phyloP scores from a whole-genome alignment of 2,888 invertebrate genomes.

The Scaptomyza polygonia region DNA sequence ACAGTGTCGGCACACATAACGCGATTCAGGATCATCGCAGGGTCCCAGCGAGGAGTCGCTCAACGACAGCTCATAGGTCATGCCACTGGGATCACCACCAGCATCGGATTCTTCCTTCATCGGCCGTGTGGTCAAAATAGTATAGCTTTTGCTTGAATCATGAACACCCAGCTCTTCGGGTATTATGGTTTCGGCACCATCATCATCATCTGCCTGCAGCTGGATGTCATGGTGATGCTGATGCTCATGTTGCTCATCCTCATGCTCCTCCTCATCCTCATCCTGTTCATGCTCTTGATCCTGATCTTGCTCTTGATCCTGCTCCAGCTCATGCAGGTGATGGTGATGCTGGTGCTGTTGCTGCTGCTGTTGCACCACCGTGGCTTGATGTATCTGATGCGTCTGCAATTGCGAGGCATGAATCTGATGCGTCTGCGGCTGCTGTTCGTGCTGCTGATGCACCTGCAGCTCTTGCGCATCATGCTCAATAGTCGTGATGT shows the following conservation, averaged over 20 bases:
- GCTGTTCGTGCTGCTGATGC: slow-evolving; percentile 70
- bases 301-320: slow-evolving; percentile 30
- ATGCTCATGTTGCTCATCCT: slow-evolving; percentile 71
- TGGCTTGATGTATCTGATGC: slow-evolving; percentile 73
- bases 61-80: slow-evolving; percentile 83
- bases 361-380: slow-evolving; percentile 48
- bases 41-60: slow-evolving; percentile 83
- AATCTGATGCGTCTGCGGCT: slow-evolving; percentile 72
- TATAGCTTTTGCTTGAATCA: slow-evolving; percentile 83
- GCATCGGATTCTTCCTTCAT: slow-evolving; percentile 82
- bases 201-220: slow-evolving; percentile 63
- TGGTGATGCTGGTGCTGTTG: slow-evolving; percentile 64
- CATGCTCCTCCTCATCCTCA: slow-evolving; percentile 39
- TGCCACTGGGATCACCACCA: slow-evolving; percentile 74
- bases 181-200: slow-evolving; percentile 77
- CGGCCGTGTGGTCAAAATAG: slow-evolving; percentile 83
- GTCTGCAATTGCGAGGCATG: slow-evolving; percentile 68
- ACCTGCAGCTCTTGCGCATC: slow-evolving; percentile 76
- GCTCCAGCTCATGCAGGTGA: slow-evolving; percentile 68
- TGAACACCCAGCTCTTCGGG: slow-evolving; percentile 79
- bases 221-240: slow-evolving; percentile 76
- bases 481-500: slow-evolving; percentile 80
- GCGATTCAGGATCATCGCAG: slow-evolving; percentile 85
- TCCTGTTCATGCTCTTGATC: slow-evolving; percentile 61
- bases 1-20: slow-evolving; percentile 92